Conservation (phyloP, 2,888 invertebrate genomes). For the Melanotus villosus region DNA sequence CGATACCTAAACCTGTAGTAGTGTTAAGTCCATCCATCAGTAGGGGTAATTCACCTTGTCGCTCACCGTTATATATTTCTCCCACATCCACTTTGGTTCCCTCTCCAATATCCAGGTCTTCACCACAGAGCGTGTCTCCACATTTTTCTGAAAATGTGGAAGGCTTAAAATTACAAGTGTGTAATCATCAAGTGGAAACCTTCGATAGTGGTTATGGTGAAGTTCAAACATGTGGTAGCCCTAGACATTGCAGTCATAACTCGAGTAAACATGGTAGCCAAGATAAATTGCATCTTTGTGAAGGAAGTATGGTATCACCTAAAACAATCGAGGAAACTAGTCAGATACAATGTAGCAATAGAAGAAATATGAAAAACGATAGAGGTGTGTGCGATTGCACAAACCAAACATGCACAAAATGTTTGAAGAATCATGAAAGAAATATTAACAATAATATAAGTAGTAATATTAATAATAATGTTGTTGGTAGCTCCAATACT, state of each 20-base stretch:
- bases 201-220: slow-evolving; percentile 32
- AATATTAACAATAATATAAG: slow-evolving; percentile 61
- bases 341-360: slow-evolving; percentile 62
- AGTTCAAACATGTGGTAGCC: slow-evolving; percentile 2
- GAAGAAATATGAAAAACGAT: slow-evolving; percentile 56
- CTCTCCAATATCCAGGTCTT: slow-evolving; percentile 57
- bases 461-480: slow-evolving; percentile 61
- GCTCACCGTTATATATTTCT: slow-evolving; percentile 56
- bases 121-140: slow-evolving; percentile 40
- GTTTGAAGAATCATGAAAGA: slow-evolving; percentile 59
- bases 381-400: slow-evolving; percentile 46
- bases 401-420: slow-evolving; percentile 61
- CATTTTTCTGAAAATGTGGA: slow-evolving; percentile 33
- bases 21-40: slow-evolving; percentile 61
- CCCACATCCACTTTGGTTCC: slow-evolving; percentile 62
- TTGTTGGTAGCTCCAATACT: slow-evolving; percentile 57
- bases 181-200: slow-evolving; percentile 26
- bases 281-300: slow-evolving; percentile 31
- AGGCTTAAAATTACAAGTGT: slow-evolving; percentile 11
- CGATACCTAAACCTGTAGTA: slow-evolving; percentile 56
- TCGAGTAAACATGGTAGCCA: slow-evolving; percentile 9
- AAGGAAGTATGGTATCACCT: slow-evolving; percentile 18
- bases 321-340: slow-evolving; percentile 62
- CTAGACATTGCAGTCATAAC: not conserved
- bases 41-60: slow-evolving; percentile 57